Percentiles rank a stretch among this genome's conserved stretches.
phyloP scores from a whole-genome alignment of 2,113 vertebrate species.

The Elephas maximus region DNA sequence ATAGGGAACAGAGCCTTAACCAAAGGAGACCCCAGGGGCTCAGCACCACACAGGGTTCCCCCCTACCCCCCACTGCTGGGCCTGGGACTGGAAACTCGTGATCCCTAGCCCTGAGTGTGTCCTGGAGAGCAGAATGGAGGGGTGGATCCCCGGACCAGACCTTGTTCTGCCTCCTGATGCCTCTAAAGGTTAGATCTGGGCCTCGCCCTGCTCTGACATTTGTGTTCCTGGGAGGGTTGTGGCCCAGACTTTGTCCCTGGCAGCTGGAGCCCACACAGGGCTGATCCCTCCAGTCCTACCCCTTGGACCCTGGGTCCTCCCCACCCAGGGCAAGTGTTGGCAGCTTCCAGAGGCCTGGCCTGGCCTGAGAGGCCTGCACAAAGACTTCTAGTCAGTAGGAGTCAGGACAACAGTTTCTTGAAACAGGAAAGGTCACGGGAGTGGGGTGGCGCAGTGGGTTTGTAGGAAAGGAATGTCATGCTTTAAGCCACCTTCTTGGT shows the following conservation, averaged over 20 bases:
- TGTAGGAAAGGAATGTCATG: not conserved
- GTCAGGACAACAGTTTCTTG: not conserved
- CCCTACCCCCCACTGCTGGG: not conserved
- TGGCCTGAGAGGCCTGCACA: not conserved
- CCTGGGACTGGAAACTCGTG: not conserved
- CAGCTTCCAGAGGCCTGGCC: not conserved
- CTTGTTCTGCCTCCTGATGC: not conserved
- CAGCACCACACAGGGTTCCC: not conserved
- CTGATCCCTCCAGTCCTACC: not conserved
- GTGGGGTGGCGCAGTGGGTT: not conserved
- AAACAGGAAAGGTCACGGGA: not conserved
- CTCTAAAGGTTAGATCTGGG: not conserved
- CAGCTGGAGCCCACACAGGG: not conserved
- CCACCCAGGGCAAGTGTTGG: not conserved
- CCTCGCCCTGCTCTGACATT: not conserved
- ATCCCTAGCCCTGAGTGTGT: not conserved
- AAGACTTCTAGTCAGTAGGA: not conserved
- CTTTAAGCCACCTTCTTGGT: not conserved
- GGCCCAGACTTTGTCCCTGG: slow-evolving; percentile 12
- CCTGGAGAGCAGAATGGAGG: not conserved
- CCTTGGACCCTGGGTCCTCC: not conserved
- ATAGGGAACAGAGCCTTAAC: not conserved
- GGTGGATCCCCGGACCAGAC: not conserved
- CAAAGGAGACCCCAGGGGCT: not conserved
- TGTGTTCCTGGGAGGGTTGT: not conserved